Conservation (phyloP, 2,113 vertebrate species). For the Mesoclemmys tuberculata region DNA sequence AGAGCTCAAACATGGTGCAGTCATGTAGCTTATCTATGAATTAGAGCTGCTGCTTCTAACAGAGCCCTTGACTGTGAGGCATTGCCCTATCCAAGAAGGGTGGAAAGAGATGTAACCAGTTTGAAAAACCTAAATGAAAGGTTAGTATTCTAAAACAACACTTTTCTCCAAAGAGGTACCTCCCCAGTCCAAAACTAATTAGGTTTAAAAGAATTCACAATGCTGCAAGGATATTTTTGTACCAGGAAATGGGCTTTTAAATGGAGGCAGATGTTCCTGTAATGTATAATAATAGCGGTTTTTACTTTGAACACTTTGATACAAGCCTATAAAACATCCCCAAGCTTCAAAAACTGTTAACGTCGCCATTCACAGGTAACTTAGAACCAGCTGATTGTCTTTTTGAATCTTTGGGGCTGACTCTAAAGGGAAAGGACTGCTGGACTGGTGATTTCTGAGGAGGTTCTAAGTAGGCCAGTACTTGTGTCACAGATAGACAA, state of each 20-base stretch:
- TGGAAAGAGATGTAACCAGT: background rate
- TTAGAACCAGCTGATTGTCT: background rate
- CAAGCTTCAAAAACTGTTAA: background rate
- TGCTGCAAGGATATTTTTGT: constrained; percentile 60
- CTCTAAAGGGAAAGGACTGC: background rate
- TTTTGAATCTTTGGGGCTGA: background rate
- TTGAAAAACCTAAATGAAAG: background rate
- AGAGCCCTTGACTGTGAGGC: background rate
- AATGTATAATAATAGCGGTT: constrained; percentile 7
- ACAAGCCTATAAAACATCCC: background rate
- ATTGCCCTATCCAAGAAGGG: background rate
- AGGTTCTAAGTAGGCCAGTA: background rate
- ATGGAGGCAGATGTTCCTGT: constrained; percentile 66
- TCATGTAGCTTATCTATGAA: constrained; percentile 57
- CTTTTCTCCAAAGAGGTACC: constrained; percentile 32
- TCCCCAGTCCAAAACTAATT: constrained; percentile 43
- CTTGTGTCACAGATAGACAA: background rate
- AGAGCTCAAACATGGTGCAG: constrained; percentile 45
- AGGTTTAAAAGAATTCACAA: constrained; percentile 62
- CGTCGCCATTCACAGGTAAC: background rate
- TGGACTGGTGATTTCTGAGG: background rate
- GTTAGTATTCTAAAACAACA: background rate
- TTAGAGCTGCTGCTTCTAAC: constrained; percentile 20
- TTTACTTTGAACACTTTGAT: background rate
- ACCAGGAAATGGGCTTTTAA: constrained; percentile 74